Base-by-base conservation (phyloP, 2,797 vertebrate genomes). In the Enteromius viviparus region DNA sequence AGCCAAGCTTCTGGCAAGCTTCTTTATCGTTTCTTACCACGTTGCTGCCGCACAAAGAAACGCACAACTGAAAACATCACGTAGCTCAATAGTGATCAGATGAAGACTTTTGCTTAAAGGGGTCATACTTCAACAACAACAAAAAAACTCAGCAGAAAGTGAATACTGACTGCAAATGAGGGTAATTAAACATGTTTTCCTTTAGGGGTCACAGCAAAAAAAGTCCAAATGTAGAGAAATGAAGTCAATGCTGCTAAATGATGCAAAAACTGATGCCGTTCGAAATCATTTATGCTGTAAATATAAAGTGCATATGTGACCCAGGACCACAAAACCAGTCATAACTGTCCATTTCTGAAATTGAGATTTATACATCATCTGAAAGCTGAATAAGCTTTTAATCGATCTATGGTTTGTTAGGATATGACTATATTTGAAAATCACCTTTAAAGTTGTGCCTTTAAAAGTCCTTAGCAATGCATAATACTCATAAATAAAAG, bases 11-110 rank as follows among this genome's bases (percentile, higher is more conserved):
- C 51, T 71, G 55, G 51, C 55, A 71, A 45, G 40, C 21, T 1
- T 21, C 15, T 58, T 78, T 42, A 65, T 85, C 66, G 17, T 74
- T 74, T 70, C 64, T 66, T 29, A 5, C 47, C 60, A 11, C 17
- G 32, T 4, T 29, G 64, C 37, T 12, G 12, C 55, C 65, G 64
- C 64, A 71, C 42, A 81, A 81, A 81, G 60, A 86, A 66, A 78
- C 40, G 51, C 68, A n/a, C 26, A 14, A 49, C 47, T 66, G n/a
- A 76, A 62, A 81, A 51, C 15, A 51, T 58, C 6, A 34, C 34
- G 53, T 6, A 72, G 51, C 49, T 58, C 12, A 37, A 68, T 51
- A 29, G 29, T 51, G 19, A 37, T 65, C 62, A 23, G 32, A 78
- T 47, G 10, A 19, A 49, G 60, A 65, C 21, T 37, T 37, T 78